These are phyloP conservation scores for Climacteris rufus DNA, from an alignment of 2,113 vertebrate species.

Conservation along the genomic window DNA sequence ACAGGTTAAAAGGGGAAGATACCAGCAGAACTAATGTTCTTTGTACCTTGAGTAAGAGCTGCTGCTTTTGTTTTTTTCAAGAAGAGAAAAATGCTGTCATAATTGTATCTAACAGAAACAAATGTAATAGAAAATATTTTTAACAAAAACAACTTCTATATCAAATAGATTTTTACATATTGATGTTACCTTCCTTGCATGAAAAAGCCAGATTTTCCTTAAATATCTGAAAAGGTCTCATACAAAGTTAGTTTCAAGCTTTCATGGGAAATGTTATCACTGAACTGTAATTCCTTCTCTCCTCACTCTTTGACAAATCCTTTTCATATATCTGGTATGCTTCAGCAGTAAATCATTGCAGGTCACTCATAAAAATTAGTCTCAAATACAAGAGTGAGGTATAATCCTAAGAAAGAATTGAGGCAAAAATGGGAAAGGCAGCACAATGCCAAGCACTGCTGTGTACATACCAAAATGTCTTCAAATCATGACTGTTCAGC, in stretches of 20 bases:
- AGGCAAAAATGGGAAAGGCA: background rate
- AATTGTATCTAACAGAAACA: background rate
- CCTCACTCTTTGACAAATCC: background rate
- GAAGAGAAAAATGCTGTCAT: background rate
- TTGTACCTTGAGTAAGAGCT: background rate
- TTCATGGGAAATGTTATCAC: background rate
- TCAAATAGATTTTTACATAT: background rate
- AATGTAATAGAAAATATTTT: background rate
- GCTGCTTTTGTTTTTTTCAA: background rate
- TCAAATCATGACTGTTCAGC: background rate
- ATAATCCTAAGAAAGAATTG: background rate
- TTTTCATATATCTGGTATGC: background rate
- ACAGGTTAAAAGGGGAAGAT: background rate
- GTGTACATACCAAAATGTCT: background rate
- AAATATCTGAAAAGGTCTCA: background rate
- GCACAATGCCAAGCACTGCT: background rate
- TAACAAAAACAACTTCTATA: background rate
- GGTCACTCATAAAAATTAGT: background rate
- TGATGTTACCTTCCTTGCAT: background rate
- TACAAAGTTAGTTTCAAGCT: background rate
- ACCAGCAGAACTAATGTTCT: background rate
- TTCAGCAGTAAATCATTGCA: background rate
- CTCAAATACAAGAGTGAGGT: background rate
- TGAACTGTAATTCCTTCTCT: background rate
- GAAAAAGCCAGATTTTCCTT: background rate